Conservation (phyloP, 2,888 invertebrate genomes). For the Drosophila mimica region DNA sequence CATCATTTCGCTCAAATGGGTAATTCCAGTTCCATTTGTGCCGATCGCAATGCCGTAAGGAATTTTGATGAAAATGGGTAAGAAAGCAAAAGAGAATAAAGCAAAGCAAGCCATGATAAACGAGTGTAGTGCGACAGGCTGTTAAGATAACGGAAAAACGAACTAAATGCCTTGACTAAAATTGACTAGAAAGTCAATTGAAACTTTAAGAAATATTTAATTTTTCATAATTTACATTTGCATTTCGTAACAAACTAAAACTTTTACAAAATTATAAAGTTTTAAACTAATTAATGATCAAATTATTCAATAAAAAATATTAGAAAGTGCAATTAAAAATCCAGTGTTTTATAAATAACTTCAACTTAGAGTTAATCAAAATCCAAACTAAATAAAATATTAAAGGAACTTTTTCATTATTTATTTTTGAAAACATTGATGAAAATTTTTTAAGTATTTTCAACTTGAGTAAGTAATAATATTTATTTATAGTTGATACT, state of each 20-base stretch:
- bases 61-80: conserved; percentile 81
- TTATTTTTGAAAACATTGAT: neutral
- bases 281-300: neutral
- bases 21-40: conserved; percentile 84
- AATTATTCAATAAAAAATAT: neutral
- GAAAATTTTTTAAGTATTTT: neutral
- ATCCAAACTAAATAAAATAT: neutral
- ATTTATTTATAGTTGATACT: neutral
- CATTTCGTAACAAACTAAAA: neutral
- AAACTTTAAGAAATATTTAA: neutral
- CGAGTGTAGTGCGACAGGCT: neutral
- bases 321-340: neutral
- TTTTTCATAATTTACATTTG: neutral
- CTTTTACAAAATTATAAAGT: neutral
- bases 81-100: conserved; percentile 44
- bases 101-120: neutral
- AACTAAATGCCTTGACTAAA: neutral
- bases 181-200: neutral
- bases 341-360: neutral
- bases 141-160: neutral
- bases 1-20: conserved; percentile 72
- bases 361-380: neutral
- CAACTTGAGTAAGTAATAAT: neutral
- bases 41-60: conserved; percentile 81
- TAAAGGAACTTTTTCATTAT: too few relatives aligned